Evolutionary conservation across 2,797 vertebrate species (phyloP).

Genomic region (Parauchenoglanis punctatus): DNA sequence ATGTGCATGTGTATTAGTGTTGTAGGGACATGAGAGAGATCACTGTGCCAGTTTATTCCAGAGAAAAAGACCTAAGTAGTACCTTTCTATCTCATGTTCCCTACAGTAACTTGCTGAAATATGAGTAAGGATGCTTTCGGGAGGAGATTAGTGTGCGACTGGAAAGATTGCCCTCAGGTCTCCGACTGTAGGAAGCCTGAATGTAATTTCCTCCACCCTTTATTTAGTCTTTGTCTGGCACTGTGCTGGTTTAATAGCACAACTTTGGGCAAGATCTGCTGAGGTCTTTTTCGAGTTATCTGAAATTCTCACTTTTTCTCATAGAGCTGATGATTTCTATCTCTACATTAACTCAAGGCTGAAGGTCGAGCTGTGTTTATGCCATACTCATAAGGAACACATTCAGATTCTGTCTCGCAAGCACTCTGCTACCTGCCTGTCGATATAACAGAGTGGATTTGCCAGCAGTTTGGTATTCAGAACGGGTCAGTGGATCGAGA

Average conservation of each 20-base stretch:
- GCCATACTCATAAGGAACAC: constrained; percentile 22
- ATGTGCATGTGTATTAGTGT: constrained; percentile 42
- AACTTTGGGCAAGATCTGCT: constrained; percentile 3
- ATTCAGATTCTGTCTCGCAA: constrained; percentile 42
- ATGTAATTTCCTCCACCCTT: constrained; percentile 59
- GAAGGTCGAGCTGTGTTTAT: constrained; percentile 43
- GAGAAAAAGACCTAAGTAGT: not conserved
- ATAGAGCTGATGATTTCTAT: constrained; percentile 28
- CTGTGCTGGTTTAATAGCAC: constrained; percentile 9
- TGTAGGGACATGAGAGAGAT: constrained; percentile 13
- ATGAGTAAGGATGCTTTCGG: constrained; percentile 18
- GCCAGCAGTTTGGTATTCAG: constrained; percentile 26
- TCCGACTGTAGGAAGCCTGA: constrained; percentile 33
- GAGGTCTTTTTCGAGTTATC: not conserved
- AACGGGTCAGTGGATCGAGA: constrained; percentile 4
- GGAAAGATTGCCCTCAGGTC: constrained; percentile 15
- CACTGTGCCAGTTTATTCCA: not conserved
- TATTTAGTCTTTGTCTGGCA: constrained; percentile 32
- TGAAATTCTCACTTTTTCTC: not conserved
- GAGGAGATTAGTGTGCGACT: constrained; percentile 22
- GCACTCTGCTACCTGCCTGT: constrained; percentile 30
- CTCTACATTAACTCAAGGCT: constrained; percentile 13
- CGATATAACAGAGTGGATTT: constrained; percentile 38
- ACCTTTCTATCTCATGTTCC: constrained; percentile 1
- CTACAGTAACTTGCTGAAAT: constrained; percentile 21